These are phyloP conservation scores for Rotaria macrura DNA, from an alignment of 2,888 invertebrate species.

Conservation along the genomic window DNA sequence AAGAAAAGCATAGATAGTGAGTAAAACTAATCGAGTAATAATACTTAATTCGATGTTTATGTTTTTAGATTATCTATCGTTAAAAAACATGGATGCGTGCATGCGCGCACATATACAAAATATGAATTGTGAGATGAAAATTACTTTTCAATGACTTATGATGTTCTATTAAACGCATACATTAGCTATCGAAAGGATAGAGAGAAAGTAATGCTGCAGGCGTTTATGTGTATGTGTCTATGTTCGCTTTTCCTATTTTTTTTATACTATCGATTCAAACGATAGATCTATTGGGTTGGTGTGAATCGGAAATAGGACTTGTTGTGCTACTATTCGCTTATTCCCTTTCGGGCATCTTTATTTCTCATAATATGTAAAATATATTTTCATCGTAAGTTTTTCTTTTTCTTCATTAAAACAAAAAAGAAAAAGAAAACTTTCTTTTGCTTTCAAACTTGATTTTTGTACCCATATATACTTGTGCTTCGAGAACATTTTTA, in stretches of 20 bases:
- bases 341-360: not conserved
- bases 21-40: not conserved
- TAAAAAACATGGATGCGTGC: not conserved
- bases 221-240: not conserved
- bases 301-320: constrained; percentile 5
- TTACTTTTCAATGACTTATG: not conserved
- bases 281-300: not conserved
- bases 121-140: not conserved
- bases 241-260: not conserved
- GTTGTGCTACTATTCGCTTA: not conserved
- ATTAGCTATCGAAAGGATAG: not conserved
- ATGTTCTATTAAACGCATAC: not conserved
- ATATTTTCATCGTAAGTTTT: not conserved
- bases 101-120: not conserved
- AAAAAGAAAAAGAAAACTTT: not conserved
- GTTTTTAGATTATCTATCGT: not conserved
- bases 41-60: not conserved
- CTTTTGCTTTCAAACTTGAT: too few species aligned
- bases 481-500: too few species aligned
- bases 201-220: constrained; percentile 1
- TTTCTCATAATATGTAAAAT: not conserved
- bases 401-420: not conserved
- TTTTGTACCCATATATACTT: too few species aligned
- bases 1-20: not conserved
- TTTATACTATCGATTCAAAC: not conserved